Evolutionary conservation across 1,140 invertebrate species (phyloP).

Genomic region (Rhynchophorus ferrugineus): DNA sequence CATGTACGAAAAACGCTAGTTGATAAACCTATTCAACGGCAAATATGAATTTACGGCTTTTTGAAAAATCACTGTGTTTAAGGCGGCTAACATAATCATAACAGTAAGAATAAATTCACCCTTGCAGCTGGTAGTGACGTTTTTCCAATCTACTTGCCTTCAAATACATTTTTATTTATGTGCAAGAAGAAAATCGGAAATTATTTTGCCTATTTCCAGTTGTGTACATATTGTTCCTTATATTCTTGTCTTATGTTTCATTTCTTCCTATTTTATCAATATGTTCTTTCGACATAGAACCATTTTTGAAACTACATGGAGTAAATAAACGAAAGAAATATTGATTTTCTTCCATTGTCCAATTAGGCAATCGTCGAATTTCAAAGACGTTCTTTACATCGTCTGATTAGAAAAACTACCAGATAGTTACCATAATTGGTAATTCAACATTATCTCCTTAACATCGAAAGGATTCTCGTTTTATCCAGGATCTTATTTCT

Average conservation of each 20-base stretch:
- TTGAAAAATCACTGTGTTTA: not conserved
- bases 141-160: not conserved
- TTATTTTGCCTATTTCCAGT: not conserved
- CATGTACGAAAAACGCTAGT: not conserved
- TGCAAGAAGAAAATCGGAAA: not conserved
- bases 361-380: too few species aligned
- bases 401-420: too few species aligned
- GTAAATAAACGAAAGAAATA: not conserved
- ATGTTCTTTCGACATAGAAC: not conserved
- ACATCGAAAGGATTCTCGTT: too few species aligned
- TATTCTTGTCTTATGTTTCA: not conserved
- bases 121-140: not conserved
- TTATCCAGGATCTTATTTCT: too few species aligned
- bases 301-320: not conserved
- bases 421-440: too few species aligned
- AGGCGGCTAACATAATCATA: not conserved
- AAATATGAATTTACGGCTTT: not conserved
- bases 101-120: not conserved
- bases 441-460: too few species aligned
- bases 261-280: not conserved
- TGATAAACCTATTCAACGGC: not conserved
- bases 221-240: not conserved
- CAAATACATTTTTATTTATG: not conserved
- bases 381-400: too few species aligned
- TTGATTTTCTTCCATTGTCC: too few species aligned